Percentiles rank a stretch among this genome's conserved stretches.
Conservation (phyloP, 2,888 invertebrate species). For the Sesia bembeciformis region DNA sequence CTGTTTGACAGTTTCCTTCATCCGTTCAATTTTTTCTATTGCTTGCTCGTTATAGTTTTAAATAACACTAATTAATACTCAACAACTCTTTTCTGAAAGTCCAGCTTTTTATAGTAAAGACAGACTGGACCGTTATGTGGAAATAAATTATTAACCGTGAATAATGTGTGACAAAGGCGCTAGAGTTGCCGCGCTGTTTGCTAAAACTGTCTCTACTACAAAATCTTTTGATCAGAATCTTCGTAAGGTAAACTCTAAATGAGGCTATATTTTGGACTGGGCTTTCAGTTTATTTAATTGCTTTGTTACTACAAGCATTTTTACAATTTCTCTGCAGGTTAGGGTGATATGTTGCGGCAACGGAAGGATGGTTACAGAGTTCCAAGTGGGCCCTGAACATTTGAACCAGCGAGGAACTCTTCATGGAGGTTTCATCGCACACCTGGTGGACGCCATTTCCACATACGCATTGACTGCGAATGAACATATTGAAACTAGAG, state of each 20-base stretch:
- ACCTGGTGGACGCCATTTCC: slow-evolving; percentile 81
- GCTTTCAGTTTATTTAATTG: neutral
- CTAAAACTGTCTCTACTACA: slow-evolving; percentile 49
- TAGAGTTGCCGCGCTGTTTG: slow-evolving; percentile 52
- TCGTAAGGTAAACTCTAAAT: slow-evolving; percentile 35
- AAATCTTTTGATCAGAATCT: slow-evolving; percentile 60
- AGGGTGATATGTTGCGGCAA: slow-evolving; percentile 72
- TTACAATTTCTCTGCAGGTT: slow-evolving; percentile 26
- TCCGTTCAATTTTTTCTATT: too few relatives aligned
- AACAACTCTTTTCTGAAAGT: too few relatives aligned
- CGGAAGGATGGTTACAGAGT: slow-evolving; percentile 83
- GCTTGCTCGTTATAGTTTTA: too few relatives aligned
- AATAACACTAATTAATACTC: too few relatives aligned
- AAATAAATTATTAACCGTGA: neutral
- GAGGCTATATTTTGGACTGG: neutral
- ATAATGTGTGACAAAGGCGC: slow-evolving; percentile 45
- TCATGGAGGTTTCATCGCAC: slow-evolving; percentile 91
- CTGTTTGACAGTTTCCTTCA: too few relatives aligned
- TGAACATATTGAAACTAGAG: slow-evolving; percentile 75
- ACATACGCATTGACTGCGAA: slow-evolving; percentile 84
- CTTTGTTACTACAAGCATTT: neutral
- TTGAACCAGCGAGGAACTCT: slow-evolving; percentile 82
- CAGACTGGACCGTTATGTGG: too few relatives aligned
- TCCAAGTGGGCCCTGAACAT: slow-evolving; percentile 83
- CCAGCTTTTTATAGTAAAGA: too few relatives aligned